Conservation (phyloP, 37 sponge, comb jelly and placozoan species). For the Ephydatia muelleri region DNA sequence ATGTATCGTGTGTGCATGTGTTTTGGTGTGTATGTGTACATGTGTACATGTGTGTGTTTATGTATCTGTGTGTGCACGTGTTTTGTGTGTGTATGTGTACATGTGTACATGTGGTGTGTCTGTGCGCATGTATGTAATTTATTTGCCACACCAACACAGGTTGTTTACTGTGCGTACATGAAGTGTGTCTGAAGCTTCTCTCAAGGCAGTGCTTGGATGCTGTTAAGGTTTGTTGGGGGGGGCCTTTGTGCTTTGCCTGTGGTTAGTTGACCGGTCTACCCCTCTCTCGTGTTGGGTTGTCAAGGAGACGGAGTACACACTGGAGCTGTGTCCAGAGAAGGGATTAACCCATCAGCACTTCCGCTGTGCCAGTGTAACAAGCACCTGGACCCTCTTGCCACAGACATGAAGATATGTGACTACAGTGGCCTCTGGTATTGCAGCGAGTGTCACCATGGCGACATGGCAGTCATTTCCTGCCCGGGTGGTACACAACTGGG, state of each 20-base stretch:
- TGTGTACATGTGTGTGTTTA: too few species aligned
- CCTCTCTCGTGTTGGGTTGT: not conserved
- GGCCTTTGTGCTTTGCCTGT: not conserved
- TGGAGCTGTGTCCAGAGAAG: constrained; percentile 77
- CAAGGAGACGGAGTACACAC: constrained; percentile 35
- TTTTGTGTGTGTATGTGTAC: too few species aligned
- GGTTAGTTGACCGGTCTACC: too few species aligned
- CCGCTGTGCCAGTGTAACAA: constrained; percentile 82
- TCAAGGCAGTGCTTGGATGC: not conserved
- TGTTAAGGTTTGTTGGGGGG: not conserved
- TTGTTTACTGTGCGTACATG: not conserved
- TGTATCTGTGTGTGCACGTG: too few species aligned
- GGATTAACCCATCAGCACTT: constrained; percentile 89
- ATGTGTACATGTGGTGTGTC: not conserved
- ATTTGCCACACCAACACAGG: too few species aligned
- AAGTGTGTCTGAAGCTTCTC: not conserved
- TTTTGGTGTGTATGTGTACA: too few species aligned
- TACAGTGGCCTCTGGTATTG: constrained; percentile 93
- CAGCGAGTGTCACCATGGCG: constrained; percentile 80
- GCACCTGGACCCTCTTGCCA: constrained; percentile 44
- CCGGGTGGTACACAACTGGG: constrained; percentile 96
- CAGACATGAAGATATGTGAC: constrained; percentile 79
- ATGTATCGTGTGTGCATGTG: too few species aligned
- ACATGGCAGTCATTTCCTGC: constrained; percentile 80
- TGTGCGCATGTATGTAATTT: not conserved